Base-by-base conservation (phyloP, 2,797 vertebrate species). In the Sorex maritimensis region DNA sequence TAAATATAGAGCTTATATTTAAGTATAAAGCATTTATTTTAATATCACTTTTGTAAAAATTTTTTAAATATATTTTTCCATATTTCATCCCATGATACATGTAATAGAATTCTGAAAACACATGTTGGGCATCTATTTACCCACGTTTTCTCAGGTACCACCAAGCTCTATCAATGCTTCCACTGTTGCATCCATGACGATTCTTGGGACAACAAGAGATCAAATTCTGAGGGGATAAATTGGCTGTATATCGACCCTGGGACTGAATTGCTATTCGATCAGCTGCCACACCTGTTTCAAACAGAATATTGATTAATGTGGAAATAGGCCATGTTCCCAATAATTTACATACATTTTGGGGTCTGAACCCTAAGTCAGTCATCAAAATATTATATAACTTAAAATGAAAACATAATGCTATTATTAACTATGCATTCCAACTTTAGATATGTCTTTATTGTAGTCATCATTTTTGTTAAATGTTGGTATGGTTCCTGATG, bases 111-210 rank as follows among this genome's bases (percentile, higher is more conserved):
- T 23, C 13, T 38, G 87, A 95, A 30, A 93, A 80, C 13, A 63
- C 24, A 72, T 38, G n/a, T 65, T n/a, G 11, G 73, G 77, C 30
- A 86, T 94, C 95, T 97, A 98, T 96, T 98, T 98, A 99, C 99
- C 99, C 99, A 95, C 99, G 98, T 83, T 99, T 99, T 84, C 99
- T 98, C 81, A 99, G 98, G 87, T 98, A 99, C 99, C 99, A 99
- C 99, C 99, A 99, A 83, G 99, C 99, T 88, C 98, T 98, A 41
- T 99, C 99, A 7, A 99, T 94, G 68, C 98, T 99, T 26, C 99
- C 99, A 80, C 99, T 99, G 0, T 98, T 98, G 91, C 99, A 99
- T 92, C 99, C 99, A 1, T 98, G 98, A 92, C 98, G 99, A 78
- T 97, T 98, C 81, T 94, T 97, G 92, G 94, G 95, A 90, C 98